A percentile compares a stretch with the other conserved stretches of the same genome.
These are phyloP conservation scores for Neostethus bicornis DNA, from an alignment of 2,797 vertebrate species.

Conservation along the genomic window DNA sequence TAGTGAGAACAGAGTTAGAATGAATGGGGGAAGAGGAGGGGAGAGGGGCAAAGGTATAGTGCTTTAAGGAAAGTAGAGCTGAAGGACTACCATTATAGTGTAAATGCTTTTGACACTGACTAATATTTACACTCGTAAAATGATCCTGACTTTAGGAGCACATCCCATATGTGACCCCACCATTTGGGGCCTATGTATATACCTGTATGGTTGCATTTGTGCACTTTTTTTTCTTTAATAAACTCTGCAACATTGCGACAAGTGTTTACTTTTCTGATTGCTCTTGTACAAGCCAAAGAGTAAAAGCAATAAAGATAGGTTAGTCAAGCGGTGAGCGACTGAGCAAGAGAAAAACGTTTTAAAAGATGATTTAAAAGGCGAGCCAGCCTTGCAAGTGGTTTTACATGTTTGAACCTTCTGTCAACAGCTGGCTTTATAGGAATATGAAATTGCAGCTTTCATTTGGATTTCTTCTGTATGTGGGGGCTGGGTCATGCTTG, in stretches of 20 bases:
- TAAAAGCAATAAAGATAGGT: constrained; percentile 20
- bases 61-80: constrained; percentile 47
- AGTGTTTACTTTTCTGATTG: constrained; percentile 61
- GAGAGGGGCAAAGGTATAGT: constrained; percentile 37
- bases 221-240: constrained; percentile 33
- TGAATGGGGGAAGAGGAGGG: constrained; percentile 25
- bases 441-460: constrained; percentile 38
- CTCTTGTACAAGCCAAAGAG: constrained; percentile 49
- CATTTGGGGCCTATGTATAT: constrained; percentile 34
- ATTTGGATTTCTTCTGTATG: constrained; percentile 10
- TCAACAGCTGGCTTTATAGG: constrained; percentile 52
- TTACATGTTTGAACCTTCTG: constrained; percentile 44
- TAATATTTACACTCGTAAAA: constrained; percentile 73
- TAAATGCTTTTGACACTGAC: constrained; percentile 65
- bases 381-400: constrained; percentile 14
- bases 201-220: constrained; percentile 17
- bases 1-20: constrained; percentile 41
- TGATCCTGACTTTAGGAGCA: constrained; percentile 61
- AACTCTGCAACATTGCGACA: constrained; percentile 49
- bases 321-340: constrained; percentile 1
- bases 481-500: constrained; percentile 24
- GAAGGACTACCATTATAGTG: constrained; percentile 56
- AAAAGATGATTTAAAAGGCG: constrained; percentile 10
- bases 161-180: constrained; percentile 69
- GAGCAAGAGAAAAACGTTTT: neutral